Conservation (phyloP, 2,888 invertebrate genomes). For the Scelioninae gen. 1 region DNA sequence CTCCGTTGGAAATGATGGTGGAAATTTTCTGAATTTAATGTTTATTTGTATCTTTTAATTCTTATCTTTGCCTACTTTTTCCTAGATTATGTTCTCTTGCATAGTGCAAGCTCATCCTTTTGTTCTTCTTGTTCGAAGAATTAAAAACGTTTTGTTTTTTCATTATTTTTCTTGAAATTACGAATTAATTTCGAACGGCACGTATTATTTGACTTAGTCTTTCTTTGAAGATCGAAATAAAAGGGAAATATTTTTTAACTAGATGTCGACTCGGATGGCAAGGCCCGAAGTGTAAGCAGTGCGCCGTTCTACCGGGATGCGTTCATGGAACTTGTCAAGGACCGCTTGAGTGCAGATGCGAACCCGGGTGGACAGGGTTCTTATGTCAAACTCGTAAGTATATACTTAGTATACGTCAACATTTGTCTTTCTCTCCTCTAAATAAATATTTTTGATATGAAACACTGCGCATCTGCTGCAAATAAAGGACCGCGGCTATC, state of each 20-base stretch:
- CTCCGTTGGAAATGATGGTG: too few species aligned
- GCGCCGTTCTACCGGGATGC: slow-evolving; percentile 95
- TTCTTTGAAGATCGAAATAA: slow-evolving; percentile 26
- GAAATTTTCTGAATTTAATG: too few species aligned
- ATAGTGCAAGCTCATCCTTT: too few species aligned
- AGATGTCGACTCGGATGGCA: slow-evolving; percentile 96
- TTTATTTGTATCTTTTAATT: too few species aligned
- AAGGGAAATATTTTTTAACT: slow-evolving; percentile 53
- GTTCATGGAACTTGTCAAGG: slow-evolving; percentile 95
- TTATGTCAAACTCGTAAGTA: slow-evolving; percentile 93
- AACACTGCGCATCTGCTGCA: slow-evolving; percentile 56
- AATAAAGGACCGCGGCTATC: slow-evolving; percentile 37
- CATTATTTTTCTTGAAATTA: slow-evolving; percentile 18
- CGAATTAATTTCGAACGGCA: slow-evolving; percentile 41
- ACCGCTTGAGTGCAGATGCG: slow-evolving; percentile 95
- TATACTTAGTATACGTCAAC: slow-evolving; percentile 66
- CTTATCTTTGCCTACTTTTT: too few species aligned
- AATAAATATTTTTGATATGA: slow-evolving; percentile 67
- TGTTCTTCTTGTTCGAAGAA: too few species aligned
- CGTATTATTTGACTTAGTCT: slow-evolving; percentile 11
- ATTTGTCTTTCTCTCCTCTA: slow-evolving; percentile 64
- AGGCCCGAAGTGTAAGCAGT: slow-evolving; percentile 92
- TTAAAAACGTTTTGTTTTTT: too few species aligned
- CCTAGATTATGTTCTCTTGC: too few species aligned
- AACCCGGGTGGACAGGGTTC: slow-evolving; percentile 95